Conservation (phyloP, 2,113 vertebrate species). For the Chamaea fasciata region DNA sequence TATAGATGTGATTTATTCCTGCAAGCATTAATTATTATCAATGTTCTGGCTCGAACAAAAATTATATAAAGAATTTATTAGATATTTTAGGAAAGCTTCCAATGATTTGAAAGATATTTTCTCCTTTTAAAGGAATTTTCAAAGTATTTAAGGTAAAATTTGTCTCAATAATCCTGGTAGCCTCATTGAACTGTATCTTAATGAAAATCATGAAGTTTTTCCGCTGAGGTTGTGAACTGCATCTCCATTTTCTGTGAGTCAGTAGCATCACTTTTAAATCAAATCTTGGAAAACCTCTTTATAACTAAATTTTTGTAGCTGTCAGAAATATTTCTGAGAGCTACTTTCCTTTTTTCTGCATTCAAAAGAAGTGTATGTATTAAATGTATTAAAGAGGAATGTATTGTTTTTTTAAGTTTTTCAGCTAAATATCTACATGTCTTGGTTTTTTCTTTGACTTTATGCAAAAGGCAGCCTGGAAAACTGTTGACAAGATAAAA, state of each 20-base stretch:
- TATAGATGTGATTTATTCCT: not conserved
- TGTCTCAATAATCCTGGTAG: not conserved
- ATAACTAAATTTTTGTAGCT: not conserved
- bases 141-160: not conserved
- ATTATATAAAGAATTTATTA: not conserved
- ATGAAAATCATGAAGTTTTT: not conserved
- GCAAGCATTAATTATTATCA: not conserved
- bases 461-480: not conserved
- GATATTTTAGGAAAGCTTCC: not conserved
- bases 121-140: not conserved
- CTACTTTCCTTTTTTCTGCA: not conserved
- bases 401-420: not conserved
- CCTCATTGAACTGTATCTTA: not conserved
- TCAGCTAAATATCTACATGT: not conserved
- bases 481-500: not conserved
- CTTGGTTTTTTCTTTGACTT: not conserved
- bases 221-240: not conserved
- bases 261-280: not conserved
- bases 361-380: not conserved
- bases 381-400: not conserved
- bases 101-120: not conserved
- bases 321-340: not conserved
- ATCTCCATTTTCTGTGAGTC: not conserved
- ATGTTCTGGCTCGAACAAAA: not conserved
- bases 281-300: not conserved